phyloP scores from a whole-genome alignment of 2,888 invertebrate species.

The Cerceris ruficornis region DNA sequence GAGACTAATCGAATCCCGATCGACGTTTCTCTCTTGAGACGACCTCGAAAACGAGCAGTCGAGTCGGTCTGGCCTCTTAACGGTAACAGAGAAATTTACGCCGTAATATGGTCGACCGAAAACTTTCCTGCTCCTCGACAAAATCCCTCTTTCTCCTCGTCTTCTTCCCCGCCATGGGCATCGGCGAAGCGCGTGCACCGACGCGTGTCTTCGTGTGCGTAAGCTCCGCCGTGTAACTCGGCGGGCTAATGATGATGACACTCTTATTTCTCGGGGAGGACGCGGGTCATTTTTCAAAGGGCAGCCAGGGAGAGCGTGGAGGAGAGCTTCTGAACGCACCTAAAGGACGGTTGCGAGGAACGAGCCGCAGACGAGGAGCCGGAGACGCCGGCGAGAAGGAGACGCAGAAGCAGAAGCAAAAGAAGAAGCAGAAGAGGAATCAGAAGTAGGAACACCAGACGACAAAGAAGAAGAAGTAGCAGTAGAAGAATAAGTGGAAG shows the following conservation, averaged over 20 bases:
- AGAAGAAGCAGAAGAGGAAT: conserved; percentile 33
- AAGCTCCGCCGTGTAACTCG: conserved; percentile 73
- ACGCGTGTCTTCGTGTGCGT: conserved; percentile 50
- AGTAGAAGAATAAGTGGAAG: too few species aligned
- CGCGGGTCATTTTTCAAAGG: conserved; percentile 81
- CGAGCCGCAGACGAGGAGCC: too few species aligned
- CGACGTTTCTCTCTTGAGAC: background rate
- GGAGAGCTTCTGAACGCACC: conserved; percentile 43
- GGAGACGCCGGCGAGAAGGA: too few species aligned
- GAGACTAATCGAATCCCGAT: background rate
- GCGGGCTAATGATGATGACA: conserved; percentile 81
- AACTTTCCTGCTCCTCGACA: background rate
- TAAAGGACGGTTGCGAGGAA: too few species aligned
- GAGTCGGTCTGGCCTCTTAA: background rate
- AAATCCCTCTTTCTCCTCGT: background rate
- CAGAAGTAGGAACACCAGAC: conserved; percentile 46
- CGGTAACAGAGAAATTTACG: conserved; percentile 19
- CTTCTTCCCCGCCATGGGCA: conserved; percentile 19
- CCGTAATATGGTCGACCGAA: conserved; percentile 2
- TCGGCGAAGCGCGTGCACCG: conserved; percentile 17
- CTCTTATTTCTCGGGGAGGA: conserved; percentile 79
- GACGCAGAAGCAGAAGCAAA: conserved; percentile 19
- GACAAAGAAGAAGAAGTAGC: conserved; percentile 35
- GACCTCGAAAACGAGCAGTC: background rate
- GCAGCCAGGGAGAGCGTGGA: conserved; percentile 63